phyloP scores from a whole-genome alignment of 1,140 invertebrate species.

The Liolophura sinensis region DNA sequence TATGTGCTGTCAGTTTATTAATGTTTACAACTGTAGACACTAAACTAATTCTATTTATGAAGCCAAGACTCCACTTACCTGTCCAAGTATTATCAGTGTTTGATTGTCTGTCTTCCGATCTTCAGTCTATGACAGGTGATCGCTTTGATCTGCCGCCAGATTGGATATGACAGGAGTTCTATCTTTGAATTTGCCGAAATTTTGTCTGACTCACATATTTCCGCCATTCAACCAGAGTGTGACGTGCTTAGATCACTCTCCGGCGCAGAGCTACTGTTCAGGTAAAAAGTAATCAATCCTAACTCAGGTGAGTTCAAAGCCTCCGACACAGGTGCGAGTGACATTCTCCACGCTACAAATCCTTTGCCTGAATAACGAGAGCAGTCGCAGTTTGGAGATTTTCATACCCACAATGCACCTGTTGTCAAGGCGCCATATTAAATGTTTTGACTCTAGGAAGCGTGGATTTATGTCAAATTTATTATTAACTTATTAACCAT shows the following conservation, averaged over 20 bases:
- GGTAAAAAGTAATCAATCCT: too few relatives aligned
- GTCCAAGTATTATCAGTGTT: too few relatives aligned
- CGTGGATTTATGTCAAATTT: constrained; percentile 1
- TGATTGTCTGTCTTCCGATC: too few relatives aligned
- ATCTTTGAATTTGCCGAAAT: background rate
- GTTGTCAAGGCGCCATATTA: constrained; percentile 26
- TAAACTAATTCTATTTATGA: too few relatives aligned
- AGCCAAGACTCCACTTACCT: too few relatives aligned
- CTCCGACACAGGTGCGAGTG: too few relatives aligned
- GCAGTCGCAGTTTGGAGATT: background rate
- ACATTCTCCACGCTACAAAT: background rate
- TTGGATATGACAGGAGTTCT: background rate
- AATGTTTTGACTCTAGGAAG: constrained; percentile 13
- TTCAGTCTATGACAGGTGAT: background rate
- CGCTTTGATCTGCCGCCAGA: background rate
- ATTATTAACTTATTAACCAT: constrained; percentile 7
- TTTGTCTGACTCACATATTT: background rate
- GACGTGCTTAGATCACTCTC: too few relatives aligned
- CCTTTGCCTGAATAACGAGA: background rate
- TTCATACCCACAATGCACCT: constrained; percentile 12
- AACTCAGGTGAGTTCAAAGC: too few relatives aligned
- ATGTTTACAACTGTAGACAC: too few relatives aligned
- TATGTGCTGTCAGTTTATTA: too few relatives aligned
- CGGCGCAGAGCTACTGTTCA: too few relatives aligned
- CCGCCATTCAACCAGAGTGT: background rate